Evolutionary conservation across 1,140 invertebrate species (phyloP).

Genomic region (Zaprionus lachaisei): DNA sequence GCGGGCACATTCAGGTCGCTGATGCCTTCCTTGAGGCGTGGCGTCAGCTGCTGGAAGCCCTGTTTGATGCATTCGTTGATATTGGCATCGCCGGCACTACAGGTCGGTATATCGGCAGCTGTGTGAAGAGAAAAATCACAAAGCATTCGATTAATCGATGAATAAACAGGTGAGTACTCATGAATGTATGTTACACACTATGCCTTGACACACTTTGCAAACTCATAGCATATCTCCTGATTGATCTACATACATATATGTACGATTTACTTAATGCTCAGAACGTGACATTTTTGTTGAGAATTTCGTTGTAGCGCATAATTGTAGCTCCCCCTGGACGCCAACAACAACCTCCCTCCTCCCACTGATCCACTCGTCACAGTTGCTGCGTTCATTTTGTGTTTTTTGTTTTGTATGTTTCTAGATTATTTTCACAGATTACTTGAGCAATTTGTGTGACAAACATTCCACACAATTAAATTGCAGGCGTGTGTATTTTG

Average conservation of each 20-base stretch:
- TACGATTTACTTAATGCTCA: conserved; percentile 55
- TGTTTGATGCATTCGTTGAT: conserved; percentile 79
- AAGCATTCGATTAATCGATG: conserved; percentile 28
- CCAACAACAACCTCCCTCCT: background rate
- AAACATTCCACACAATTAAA: conserved; percentile 49
- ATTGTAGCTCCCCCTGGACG: conserved; percentile 26
- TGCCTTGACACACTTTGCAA: conserved; percentile 61
- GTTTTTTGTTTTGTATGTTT: conserved; percentile 25
- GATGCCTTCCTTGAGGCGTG: conserved; percentile 71
- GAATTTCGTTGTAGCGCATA: conserved; percentile 54
- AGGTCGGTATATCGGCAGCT: conserved; percentile 77
- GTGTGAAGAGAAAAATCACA: background rate
- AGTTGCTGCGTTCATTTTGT: conserved; percentile 42
- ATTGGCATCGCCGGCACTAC: conserved; percentile 62
- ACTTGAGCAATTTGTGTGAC: conserved; percentile 40
- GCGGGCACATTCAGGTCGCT: conserved; percentile 76
- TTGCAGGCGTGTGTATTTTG: conserved; percentile 43
- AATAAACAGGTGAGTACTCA: background rate
- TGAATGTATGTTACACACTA: conserved; percentile 1
- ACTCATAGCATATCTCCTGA: conserved; percentile 48
- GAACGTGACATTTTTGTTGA: conserved; percentile 70
- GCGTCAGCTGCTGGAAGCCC: conserved; percentile 69
- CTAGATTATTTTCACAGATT: conserved; percentile 45
- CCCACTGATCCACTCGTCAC: conserved; percentile 29
- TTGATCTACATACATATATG: conserved; percentile 26